Conservation (phyloP, 1,140 invertebrate genomes). For the Schlechtendalia chinensis region DNA sequence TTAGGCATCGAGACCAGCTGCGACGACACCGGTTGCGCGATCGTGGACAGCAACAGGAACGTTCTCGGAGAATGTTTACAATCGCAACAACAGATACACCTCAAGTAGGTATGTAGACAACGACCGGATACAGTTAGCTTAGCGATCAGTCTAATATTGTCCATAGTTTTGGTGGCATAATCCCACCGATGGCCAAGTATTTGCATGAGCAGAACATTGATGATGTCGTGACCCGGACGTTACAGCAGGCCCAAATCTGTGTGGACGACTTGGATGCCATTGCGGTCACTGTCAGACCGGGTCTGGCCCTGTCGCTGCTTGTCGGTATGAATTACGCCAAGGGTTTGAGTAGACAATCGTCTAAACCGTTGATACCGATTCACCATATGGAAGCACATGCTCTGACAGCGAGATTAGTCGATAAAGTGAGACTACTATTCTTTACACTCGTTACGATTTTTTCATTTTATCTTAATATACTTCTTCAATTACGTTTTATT, state of each 20-base stretch:
- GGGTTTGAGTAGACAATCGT: slow-evolving; percentile 66
- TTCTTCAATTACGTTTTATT: background rate
- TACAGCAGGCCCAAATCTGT: slow-evolving; percentile 61
- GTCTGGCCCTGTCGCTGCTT: slow-evolving; percentile 72
- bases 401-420: slow-evolving; percentile 75
- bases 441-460: background rate
- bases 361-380: slow-evolving; percentile 89
- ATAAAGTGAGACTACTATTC: slow-evolving; percentile 58
- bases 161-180: slow-evolving; percentile 83
- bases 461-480: slow-evolving; percentile 1
- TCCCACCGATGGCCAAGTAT: slow-evolving; percentile 79
- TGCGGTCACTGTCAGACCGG: slow-evolving; percentile 86
- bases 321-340: slow-evolving; percentile 85
- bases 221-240: slow-evolving; percentile 67
- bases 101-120: slow-evolving; percentile 61
- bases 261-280: slow-evolving; percentile 83
- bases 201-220: slow-evolving; percentile 81
- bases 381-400: slow-evolving; percentile 99
- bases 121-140: background rate
- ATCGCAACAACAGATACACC: slow-evolving; percentile 75
- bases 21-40: slow-evolving; percentile 92
- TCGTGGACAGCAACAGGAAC: slow-evolving; percentile 70
- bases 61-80: slow-evolving; percentile 76
- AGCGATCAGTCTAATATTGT: background rate
- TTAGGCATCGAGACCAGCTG: slow-evolving; percentile 98